Percentiles rank a stretch among this genome's conserved stretches.
phyloP scores from a whole-genome alignment of 1,140 invertebrate genomes.

The Dysdera silvatica region DNA sequence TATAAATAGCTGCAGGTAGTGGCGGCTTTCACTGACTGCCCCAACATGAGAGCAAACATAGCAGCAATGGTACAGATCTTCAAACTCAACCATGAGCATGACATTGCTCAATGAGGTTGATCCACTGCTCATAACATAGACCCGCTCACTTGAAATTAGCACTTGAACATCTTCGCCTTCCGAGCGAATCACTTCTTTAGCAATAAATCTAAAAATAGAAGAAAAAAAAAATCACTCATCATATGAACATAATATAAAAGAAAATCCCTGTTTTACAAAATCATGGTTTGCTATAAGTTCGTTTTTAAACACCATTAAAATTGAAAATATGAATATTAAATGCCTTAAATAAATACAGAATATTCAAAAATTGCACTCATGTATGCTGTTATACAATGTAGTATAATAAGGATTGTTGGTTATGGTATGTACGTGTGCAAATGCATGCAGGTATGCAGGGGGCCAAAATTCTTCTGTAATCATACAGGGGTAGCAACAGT shows the following conservation, averaged over 20 bases:
- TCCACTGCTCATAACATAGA: conserved; percentile 62
- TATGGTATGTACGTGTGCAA: no score
- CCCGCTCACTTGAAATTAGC: conserved; percentile 65
- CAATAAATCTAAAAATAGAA: conserved; percentile 56
- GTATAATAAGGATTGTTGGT: no score
- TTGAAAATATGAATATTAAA: no score
- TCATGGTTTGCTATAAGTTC: no score
- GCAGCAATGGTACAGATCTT: conserved; percentile 33
- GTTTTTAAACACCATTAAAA: no score
- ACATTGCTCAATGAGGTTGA: conserved; percentile 48
- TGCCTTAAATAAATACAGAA: no score
- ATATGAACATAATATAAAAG: conserved; percentile 7
- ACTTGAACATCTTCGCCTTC: conserved; percentile 61
- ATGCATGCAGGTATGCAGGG: no score
- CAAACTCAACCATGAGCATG: conserved; percentile 53
- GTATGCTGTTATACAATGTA: no score
- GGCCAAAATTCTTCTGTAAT: no score
- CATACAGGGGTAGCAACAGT: no score
- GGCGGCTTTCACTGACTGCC: conserved; percentile 39
- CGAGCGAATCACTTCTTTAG: conserved; percentile 66
- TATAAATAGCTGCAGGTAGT: conserved; percentile 67
- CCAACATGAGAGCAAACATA: conserved; percentile 38
- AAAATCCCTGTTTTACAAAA: no score
- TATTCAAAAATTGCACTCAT: no score
- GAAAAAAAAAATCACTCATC: background rate